Evolutionary conservation across 2,888 invertebrate genomes (phyloP).

Genomic region (Therioaphis trifolii): DNA sequence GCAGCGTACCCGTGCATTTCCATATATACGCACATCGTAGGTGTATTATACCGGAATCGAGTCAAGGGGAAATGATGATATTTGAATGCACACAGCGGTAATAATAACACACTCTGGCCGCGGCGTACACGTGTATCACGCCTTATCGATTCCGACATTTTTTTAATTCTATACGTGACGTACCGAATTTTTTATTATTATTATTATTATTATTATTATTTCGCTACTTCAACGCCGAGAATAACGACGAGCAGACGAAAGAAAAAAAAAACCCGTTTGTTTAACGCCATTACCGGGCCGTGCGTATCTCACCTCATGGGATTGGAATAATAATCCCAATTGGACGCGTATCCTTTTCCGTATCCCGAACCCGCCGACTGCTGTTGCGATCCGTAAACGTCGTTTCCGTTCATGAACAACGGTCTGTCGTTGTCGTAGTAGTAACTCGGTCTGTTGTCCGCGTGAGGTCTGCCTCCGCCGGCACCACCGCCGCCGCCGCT

Average conservation of each 20-base stretch:
- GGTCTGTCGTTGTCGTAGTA: slow-evolving; percentile 32
- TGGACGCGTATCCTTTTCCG: slow-evolving; percentile 56
- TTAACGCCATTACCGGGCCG: too few relatives aligned
- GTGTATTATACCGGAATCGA: slow-evolving; percentile 23
- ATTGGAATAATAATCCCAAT: slow-evolving; percentile 58
- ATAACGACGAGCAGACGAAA: too few relatives aligned
- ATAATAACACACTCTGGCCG: too few relatives aligned
- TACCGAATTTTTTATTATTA: background rate
- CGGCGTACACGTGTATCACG: too few relatives aligned
- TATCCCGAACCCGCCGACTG: slow-evolving; percentile 26
- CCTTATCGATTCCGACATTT: slow-evolving; percentile 36
- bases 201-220: too few relatives aligned
- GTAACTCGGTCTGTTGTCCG: slow-evolving; percentile 22
- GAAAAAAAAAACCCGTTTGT: background rate
- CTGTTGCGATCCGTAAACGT: slow-evolving; percentile 35
- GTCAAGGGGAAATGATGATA: slow-evolving; percentile 41
- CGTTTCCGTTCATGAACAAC: slow-evolving; percentile 25
- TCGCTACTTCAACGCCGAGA: too few relatives aligned
- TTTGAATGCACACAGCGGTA: background rate
- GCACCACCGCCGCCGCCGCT: background rate
- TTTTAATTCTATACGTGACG: background rate
- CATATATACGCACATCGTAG: background rate
- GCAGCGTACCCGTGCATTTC: too few relatives aligned
- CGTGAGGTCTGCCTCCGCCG: background rate
- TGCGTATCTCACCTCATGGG: slow-evolving; percentile 37